These are phyloP conservation scores for Tribolium freemani DNA, from an alignment of 2,888 invertebrate genomes.

Conservation along the genomic window DNA sequence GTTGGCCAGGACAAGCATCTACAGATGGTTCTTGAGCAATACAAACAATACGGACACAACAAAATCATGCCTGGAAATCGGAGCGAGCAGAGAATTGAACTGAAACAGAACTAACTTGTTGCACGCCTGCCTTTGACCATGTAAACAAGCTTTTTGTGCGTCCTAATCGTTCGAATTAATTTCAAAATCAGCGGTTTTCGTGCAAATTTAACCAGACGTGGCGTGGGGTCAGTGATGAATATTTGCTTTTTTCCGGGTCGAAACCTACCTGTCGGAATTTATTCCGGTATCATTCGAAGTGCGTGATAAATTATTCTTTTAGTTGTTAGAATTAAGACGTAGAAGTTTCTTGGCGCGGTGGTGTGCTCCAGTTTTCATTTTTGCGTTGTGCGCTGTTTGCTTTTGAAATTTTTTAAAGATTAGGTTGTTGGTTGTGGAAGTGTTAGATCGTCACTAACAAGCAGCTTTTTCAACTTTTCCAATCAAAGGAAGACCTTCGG, in stretches of 20 bases:
- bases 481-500: slow-evolving; percentile 55
- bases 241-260: not conserved
- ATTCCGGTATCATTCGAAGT: no score
- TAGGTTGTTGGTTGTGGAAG: slow-evolving; percentile 24
- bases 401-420: slow-evolving; percentile 19
- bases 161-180: slow-evolving; percentile 37
- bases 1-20: slow-evolving; percentile 50
- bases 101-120: slow-evolving; percentile 54
- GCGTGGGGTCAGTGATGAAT: not conserved
- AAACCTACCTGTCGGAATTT: no score
- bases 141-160: slow-evolving; percentile 46
- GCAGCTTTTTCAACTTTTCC: slow-evolving; percentile 46
- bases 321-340: no score
- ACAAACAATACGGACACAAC: slow-evolving; percentile 55
- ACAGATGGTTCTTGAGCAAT: slow-evolving; percentile 52
- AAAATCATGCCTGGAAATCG: slow-evolving; percentile 50
- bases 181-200: slow-evolving; percentile 34
- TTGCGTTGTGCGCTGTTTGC: not conserved
- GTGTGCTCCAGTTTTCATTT: slow-evolving; percentile 7
- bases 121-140: slow-evolving; percentile 48
- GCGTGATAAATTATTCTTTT: no score
- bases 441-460: slow-evolving; percentile 47
- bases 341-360: no score
- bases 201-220: slow-evolving; percentile 4
- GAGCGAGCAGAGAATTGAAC: slow-evolving; percentile 45